Evolutionary conservation across 2,113 vertebrate species (phyloP).

Genomic region (Lipophrys pholis): DNA sequence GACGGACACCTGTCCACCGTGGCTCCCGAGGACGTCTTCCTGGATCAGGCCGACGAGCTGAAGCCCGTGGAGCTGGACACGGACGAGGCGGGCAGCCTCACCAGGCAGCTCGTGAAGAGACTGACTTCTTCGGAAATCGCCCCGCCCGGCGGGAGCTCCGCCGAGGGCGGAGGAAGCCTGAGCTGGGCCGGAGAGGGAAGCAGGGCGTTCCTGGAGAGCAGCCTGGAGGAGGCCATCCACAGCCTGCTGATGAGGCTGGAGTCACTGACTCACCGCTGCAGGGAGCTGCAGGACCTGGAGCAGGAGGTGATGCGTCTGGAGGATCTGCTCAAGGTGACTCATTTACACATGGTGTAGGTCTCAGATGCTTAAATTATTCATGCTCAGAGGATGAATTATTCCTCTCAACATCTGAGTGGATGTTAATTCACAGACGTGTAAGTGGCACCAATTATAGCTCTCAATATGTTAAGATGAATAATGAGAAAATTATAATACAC

Average conservation of each 20-base stretch:
- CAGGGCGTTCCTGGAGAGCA: slow-evolving; percentile 89
- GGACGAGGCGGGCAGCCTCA: slow-evolving; percentile 91
- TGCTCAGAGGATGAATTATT: too few relatives aligned
- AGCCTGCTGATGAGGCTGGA: slow-evolving; percentile 91
- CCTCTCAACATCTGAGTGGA: too few relatives aligned
- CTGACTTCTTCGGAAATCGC: slow-evolving; percentile 89
- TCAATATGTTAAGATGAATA: too few relatives aligned
- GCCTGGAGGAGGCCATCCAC: slow-evolving; percentile 94
- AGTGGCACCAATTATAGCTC: too few relatives aligned
- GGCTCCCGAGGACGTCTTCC: slow-evolving; percentile 79
- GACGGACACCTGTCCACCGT: slow-evolving; percentile 69
- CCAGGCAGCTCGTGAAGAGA: slow-evolving; percentile 94
- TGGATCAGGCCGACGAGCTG: slow-evolving; percentile 85
- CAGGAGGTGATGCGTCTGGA: slow-evolving; percentile 94
- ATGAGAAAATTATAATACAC: too few relatives aligned
- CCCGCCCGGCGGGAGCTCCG: slow-evolving; percentile 38
- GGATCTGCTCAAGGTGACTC: slow-evolving; percentile 94
- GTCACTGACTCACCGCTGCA: slow-evolving; percentile 89
- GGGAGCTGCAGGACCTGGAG: slow-evolving; percentile 94
- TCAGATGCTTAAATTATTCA: not conserved
- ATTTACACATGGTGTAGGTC: not conserved
- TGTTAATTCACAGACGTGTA: too few relatives aligned
- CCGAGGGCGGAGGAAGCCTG: slow-evolving; percentile 68
- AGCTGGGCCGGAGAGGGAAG: slow-evolving; percentile 89
- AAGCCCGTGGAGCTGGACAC: slow-evolving; percentile 96